These are phyloP conservation scores for Apotomis betuletana DNA, from an alignment of 2,888 invertebrate genomes.

Conservation along the genomic window DNA sequence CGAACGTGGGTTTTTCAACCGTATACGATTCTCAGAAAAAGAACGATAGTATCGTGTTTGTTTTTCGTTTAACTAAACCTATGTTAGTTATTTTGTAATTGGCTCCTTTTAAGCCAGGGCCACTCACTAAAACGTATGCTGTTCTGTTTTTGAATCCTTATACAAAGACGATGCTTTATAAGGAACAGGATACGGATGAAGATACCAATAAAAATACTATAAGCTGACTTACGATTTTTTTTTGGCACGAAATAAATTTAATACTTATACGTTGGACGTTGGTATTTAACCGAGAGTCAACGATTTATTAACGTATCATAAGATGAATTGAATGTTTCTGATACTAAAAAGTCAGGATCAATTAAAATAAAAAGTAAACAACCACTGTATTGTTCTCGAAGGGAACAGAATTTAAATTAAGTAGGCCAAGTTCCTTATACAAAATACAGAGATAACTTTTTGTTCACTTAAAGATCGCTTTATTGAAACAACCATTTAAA, in stretches of 20 bases:
- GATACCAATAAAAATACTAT: background rate
- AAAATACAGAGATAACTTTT: conserved; percentile 23
- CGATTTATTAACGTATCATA: background rate
- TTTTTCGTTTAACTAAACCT: background rate
- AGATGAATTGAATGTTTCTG: background rate
- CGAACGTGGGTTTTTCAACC: conserved; percentile 10
- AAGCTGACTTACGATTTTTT: background rate
- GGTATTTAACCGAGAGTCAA: background rate
- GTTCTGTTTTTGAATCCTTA: background rate
- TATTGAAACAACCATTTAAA: conserved; percentile 19
- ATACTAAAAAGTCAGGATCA: background rate
- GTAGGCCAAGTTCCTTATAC: background rate
- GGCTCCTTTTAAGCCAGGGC: conserved; percentile 1
- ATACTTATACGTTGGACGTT: background rate
- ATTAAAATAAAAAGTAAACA: background rate
- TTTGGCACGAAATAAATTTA: background rate
- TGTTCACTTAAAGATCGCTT: conserved; percentile 6
- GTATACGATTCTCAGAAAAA: conserved; percentile 29
- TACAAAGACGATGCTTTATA: conserved; percentile 18
- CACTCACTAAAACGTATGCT: background rate
- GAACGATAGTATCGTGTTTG: conserved; percentile 22
- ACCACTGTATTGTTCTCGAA: background rate
- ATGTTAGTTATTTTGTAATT: conserved; percentile 17
- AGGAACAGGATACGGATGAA: conserved; percentile 14
- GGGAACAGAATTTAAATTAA: background rate